Conservation (phyloP, 2,888 invertebrate species). For the Helleia helle region DNA sequence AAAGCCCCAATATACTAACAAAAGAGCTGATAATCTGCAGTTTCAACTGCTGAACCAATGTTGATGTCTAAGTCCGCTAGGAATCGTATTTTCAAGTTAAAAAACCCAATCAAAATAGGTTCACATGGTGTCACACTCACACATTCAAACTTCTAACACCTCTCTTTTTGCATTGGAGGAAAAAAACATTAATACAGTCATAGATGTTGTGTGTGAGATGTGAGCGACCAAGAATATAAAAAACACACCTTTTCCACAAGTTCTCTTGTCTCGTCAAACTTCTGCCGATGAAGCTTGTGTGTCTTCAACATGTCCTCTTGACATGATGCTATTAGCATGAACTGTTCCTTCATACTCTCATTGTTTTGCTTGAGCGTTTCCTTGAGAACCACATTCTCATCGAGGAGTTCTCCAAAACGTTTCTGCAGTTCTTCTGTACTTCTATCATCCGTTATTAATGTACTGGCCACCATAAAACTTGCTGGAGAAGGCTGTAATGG, state of each 20-base stretch:
- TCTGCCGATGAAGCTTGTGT: constrained; percentile 76
- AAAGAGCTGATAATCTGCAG: too few species aligned
- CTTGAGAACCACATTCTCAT: constrained; percentile 72
- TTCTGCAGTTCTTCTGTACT: constrained; percentile 63
- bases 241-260: constrained; percentile 65
- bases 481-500: constrained; percentile 61
- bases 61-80: too few species aligned
- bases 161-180: too few species aligned
- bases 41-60: too few species aligned
- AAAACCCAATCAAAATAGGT: too few species aligned
- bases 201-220: too few species aligned
- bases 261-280: constrained; percentile 78
- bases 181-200: too few species aligned
- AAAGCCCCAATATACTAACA: too few species aligned
- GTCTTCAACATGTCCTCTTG: constrained; percentile 78
- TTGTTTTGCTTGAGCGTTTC: constrained; percentile 79
- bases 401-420: constrained; percentile 65
- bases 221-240: background rate
- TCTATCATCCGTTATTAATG: constrained; percentile 50
- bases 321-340: constrained; percentile 74
- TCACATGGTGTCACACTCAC: too few species aligned
- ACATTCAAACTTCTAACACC: too few species aligned
- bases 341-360: constrained; percentile 78
- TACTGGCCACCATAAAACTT: constrained; percentile 61
- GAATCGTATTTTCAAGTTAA: too few species aligned